Conservation (phyloP, 2,888 invertebrate species). For the Melinaea marsaeus region DNA sequence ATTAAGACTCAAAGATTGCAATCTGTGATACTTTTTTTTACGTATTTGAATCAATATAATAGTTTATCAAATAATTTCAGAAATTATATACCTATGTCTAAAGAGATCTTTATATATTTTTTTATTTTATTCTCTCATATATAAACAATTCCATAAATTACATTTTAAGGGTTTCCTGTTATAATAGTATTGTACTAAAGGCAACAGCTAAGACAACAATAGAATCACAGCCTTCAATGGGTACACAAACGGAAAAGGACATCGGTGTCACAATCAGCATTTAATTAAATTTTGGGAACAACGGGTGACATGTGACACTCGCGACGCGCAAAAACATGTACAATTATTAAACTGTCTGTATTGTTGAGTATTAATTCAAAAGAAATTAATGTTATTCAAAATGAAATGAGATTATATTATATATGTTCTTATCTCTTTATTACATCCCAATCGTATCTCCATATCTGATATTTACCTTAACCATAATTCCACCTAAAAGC, state of each 20-base stretch:
- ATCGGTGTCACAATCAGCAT: conserved; percentile 29
- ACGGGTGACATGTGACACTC: conserved; percentile 28
- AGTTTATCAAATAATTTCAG: too few relatives aligned
- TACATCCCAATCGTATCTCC: background rate
- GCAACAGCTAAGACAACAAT: conserved; percentile 17
- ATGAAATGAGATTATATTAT: too few relatives aligned
- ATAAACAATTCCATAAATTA: too few relatives aligned
- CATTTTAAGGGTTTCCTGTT: too few relatives aligned
- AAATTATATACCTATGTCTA: too few relatives aligned
- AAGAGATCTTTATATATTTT: too few relatives aligned
- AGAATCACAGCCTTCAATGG: conserved; percentile 14
- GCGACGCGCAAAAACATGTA: conserved; percentile 8
- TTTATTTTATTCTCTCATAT: too few relatives aligned
- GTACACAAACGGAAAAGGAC: conserved; percentile 35
- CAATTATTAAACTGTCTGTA: background rate
- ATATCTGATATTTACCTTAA: background rate
- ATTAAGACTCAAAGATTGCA: too few relatives aligned
- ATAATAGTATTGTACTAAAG: conserved; percentile 8
- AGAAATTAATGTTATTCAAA: background rate
- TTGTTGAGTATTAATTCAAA: background rate
- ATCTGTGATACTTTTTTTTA: too few relatives aligned
- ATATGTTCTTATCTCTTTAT: too few relatives aligned
- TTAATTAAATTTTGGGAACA: conserved; percentile 34
- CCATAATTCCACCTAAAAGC: background rate
- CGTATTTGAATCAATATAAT: too few relatives aligned